Evolutionary conservation across 2,113 vertebrate species (phyloP).

Genomic region (Pampusana beccarii): DNA sequence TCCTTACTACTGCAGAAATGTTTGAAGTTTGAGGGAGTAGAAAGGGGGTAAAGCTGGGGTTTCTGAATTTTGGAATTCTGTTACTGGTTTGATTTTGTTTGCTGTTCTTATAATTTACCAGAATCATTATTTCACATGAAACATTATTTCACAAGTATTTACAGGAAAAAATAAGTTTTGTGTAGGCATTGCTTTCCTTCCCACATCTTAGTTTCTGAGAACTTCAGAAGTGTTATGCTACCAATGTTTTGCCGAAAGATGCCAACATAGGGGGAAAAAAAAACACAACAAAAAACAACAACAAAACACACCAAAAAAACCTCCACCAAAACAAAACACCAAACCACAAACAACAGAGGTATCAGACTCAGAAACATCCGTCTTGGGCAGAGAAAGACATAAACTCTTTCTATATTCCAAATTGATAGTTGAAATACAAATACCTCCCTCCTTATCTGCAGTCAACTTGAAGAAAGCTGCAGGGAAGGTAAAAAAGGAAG

Average conservation of each 20-base stretch:
- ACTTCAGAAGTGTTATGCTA: neutral
- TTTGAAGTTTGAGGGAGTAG: neutral
- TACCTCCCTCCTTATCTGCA: neutral
- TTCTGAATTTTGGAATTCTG: neutral
- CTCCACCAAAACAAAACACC: no score
- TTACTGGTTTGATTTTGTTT: neutral
- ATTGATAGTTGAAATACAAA: neutral
- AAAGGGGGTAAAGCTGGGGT: neutral
- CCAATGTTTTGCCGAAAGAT: neutral
- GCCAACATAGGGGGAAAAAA: neutral
- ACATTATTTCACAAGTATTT: neutral
- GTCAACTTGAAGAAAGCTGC: neutral
- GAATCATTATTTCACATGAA: neutral
- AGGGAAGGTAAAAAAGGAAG: neutral
- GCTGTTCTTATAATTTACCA: neutral
- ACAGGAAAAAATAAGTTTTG: neutral
- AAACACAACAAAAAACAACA: neutral
- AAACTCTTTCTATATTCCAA: neutral
- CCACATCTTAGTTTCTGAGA: neutral
- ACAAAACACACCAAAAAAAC: no score
- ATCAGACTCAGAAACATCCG: neutral
- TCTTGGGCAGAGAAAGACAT: neutral
- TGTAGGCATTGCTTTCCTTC: neutral
- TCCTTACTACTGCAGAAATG: neutral
- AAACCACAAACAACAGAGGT: no score